Conservation (phyloP, 2,888 invertebrate genomes). For the Ischnura elegans region DNA sequence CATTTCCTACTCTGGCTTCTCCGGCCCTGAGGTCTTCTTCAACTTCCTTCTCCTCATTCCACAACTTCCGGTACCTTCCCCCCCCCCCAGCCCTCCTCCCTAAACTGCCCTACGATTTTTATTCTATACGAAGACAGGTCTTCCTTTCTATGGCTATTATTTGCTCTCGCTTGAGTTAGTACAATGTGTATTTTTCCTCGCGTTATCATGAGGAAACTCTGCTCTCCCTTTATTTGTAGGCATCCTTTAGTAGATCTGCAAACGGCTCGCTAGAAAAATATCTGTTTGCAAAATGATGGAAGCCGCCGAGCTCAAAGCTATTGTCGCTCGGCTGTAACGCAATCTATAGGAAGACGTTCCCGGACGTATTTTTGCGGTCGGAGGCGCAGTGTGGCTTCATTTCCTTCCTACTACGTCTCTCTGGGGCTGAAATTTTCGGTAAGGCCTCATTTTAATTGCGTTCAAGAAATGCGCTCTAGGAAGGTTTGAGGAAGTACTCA, state of each 20-base stretch:
- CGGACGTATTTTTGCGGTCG: background rate
- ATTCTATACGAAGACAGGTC: background rate
- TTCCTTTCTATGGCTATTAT: background rate
- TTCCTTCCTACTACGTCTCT: background rate
- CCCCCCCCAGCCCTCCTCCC: background rate
- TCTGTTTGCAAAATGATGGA: background rate
- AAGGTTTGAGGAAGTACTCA: background rate
- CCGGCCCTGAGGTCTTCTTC: background rate
- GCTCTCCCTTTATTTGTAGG: conserved; percentile 10
- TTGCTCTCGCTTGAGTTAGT: conserved; percentile 18
- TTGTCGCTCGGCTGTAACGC: background rate
- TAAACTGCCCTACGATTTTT: background rate
- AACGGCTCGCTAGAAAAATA: background rate
- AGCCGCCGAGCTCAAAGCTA: background rate
- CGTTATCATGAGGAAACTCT: background rate
- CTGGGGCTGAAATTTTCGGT: background rate
- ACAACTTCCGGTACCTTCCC: background rate
- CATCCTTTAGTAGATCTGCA: background rate
- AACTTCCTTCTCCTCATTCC: background rate
- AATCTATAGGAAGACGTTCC: background rate
- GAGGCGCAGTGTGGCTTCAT: background rate
- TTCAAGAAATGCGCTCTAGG: background rate
- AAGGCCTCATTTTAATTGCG: background rate
- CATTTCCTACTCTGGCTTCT: background rate
- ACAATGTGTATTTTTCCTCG: background rate